A percentile compares a stretch with the other conserved stretches of the same genome.
These are phyloP conservation scores for Ridgeia piscesae DNA, from an alignment of 1,140 invertebrate genomes.

Conservation along the genomic window DNA sequence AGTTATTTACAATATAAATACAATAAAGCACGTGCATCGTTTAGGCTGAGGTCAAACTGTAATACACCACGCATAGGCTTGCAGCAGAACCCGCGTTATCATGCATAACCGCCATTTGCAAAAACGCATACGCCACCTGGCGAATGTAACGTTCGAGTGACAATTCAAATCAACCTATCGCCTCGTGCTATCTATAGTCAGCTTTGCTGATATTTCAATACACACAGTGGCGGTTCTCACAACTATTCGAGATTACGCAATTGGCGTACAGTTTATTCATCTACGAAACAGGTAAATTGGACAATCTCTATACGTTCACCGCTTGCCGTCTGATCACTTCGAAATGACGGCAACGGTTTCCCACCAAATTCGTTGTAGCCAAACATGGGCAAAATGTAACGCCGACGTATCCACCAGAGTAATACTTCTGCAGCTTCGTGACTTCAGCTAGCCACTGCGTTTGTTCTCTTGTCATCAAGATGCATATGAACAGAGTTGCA, in stretches of 20 bases:
- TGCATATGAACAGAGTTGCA: not conserved
- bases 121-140: not conserved
- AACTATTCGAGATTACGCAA: not conserved
- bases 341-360: not conserved
- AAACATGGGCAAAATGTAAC: too few relatives aligned
- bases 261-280: not conserved
- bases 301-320: not conserved
- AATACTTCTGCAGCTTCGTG: not conserved
- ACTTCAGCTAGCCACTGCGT: not conserved
- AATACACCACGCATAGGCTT: not conserved
- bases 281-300: not conserved
- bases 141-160: not conserved
- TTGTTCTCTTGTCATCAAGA: not conserved
- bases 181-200: not conserved
- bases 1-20: not conserved
- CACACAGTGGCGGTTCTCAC: not conserved
- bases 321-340: not conserved
- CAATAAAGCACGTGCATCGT: not conserved
- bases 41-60: not conserved
- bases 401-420: not conserved
- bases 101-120: not conserved
- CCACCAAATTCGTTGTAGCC: too few relatives aligned
- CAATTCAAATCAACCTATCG: not conserved
- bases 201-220: not conserved
- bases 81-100: not conserved